Base-by-base conservation (phyloP, 2,113 vertebrate species). In the Megaptera novaeangliae region DNA sequence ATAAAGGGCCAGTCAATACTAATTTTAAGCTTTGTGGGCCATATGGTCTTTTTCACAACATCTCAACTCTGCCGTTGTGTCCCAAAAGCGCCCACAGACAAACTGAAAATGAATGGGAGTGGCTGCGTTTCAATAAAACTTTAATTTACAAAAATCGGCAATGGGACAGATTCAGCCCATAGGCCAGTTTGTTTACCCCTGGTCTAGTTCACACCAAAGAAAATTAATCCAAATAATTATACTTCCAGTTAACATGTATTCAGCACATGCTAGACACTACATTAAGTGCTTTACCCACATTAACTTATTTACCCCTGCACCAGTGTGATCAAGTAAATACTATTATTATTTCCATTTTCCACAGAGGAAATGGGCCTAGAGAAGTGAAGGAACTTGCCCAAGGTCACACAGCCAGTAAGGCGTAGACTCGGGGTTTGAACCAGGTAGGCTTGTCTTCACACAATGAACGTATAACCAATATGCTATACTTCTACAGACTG, bases 121-220 rank as follows among this genome's bases (percentile, higher is more conserved):
- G 27, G 41, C 13, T 91, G 4, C 39, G 10, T 34, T 41, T 44
- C 83, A 97, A 83, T 72, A 71, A 81, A 92, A 95, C 31, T 88
- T 87, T 77, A 95, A 95, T 77, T 94, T 93, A 83, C 34, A 90
- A 88, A 97, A 92, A n/a, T 7, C 18, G 11, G 14, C 11, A 31
- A 23, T n/a, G 57, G 25, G 44, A 9, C 49, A 81, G 9, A 68
- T 78, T 77, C 10, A 7, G 31, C 34, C 52, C 49, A 44, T 3
- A 10, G 20, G 5, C n/a, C 34, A 71, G 34, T 74, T n/a, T 71
- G 36, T 23, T 85, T 46, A 66, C 3, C 14, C n/a, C 39, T 78
- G 15, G 31, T 92, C n/a, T 74, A 44, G 34, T 39, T 64, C 36
- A 87, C 12, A n/a, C 18, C 77, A 74, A 57, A 68, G 63, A 96